Conservation (phyloP, 2,797 vertebrate species). For the Zenarchopterus dispar region DNA sequence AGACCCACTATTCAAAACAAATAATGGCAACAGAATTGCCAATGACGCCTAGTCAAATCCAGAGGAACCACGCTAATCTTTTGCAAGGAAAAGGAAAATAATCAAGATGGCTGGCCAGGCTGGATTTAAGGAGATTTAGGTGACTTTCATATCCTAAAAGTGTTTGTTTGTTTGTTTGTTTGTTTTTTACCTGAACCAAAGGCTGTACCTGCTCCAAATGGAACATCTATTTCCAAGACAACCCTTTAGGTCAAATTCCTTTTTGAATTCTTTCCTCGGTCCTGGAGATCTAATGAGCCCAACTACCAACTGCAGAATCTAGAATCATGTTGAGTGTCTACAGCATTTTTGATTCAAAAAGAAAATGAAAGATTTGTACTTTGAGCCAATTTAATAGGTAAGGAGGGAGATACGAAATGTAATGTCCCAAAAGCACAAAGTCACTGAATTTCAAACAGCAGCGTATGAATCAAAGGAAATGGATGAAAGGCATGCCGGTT, state of each 20-base stretch:
- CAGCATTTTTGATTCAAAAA: conserved; percentile 45
- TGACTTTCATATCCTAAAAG: too few relatives aligned
- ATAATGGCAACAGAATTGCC: too few relatives aligned
- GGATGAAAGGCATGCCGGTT: conserved; percentile 72
- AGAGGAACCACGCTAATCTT: too few relatives aligned
- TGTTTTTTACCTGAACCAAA: too few relatives aligned
- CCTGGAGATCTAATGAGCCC: conserved; percentile 9
- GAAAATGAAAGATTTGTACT: conserved; percentile 41
- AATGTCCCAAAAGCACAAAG: conserved; percentile 53
- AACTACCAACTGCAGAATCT: conserved; percentile 19
- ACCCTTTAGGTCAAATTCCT: conserved; percentile 9
- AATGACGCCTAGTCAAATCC: too few relatives aligned
- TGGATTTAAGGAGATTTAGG: too few relatives aligned
- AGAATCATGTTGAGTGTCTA: conserved; percentile 22
- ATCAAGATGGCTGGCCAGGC: too few relatives aligned
- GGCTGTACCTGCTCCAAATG: too few relatives aligned
- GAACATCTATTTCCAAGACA: not conserved
- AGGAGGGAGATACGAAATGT: conserved; percentile 34
- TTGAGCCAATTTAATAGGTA: conserved; percentile 54
- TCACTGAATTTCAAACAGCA: conserved; percentile 51
- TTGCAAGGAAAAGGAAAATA: too few relatives aligned
- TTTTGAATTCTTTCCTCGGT: conserved; percentile 11
- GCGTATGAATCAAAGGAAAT: conserved; percentile 65
- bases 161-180: too few relatives aligned
- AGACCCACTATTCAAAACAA: too few relatives aligned